Evolutionary conservation across 2,113 vertebrate genomes (phyloP), one percentile per base, ranked within the genome.

Genomic region (Saguinus midas): DNA sequence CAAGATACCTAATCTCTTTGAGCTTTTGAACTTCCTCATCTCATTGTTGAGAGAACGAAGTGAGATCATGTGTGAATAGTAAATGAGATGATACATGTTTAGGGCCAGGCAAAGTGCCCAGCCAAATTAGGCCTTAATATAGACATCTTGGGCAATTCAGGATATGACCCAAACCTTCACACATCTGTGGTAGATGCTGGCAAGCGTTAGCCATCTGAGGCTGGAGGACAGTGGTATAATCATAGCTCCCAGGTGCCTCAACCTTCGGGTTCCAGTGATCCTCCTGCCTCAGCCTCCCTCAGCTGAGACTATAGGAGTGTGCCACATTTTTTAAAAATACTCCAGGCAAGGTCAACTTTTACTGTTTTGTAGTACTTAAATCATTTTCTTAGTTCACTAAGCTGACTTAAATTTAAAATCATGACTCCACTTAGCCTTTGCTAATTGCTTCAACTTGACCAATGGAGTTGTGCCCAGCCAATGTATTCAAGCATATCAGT

Each of bases 351-450:
- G 16, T 70, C 57, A 80, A 45, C 32, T 95, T 88, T 90, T 29
- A 73, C 75, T 70, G 48, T 76, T 94, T 91, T 45, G 43, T 14
- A 88, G 78, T 48, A 91, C 52, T 91, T 82, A 86, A 89, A 82
- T 73, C 58, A 4, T 78, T 87, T 94, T 88, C n/a, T 87, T 87
- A 52, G 14, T 85, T 96, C n/a, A 64, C 84, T 88, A 81, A 94
- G 18, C 21, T 94, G 79, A 76, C 45, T 82, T 55, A 91, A 83
- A 50, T 68, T 85, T 91, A 90, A 93, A 90, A 87, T 89, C 66
- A 80, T 61, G 14, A 93, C 27, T 95, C 61, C 16, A 58, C 40
- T 66, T 96, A 68, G 68, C 25, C 91, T 90, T 76, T 95, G 90
- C 75, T 86, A 86, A n/a, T 91, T 91, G 88, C 27, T 92, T 90